phyloP scores from a whole-genome alignment of 1,140 invertebrate genomes.

The Drosophila bocqueti region DNA sequence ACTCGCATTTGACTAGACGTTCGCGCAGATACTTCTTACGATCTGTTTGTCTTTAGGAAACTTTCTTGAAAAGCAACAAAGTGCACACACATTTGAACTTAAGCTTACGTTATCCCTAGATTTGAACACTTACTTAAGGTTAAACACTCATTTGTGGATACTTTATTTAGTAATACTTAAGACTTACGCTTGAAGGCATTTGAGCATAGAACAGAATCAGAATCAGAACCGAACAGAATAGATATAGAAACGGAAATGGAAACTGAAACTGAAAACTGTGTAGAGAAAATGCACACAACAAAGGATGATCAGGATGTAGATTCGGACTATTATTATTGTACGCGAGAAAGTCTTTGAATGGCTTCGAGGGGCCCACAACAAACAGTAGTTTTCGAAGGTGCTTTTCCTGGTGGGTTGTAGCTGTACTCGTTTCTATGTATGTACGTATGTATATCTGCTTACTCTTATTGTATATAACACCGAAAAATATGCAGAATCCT shows the following conservation, averaged over 20 bases:
- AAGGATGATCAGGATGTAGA: slow-evolving; percentile 32
- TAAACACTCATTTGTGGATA: slow-evolving; percentile 67
- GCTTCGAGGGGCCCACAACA: slow-evolving; percentile 57
- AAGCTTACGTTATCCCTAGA: slow-evolving; percentile 49
- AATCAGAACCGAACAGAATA: slow-evolving; percentile 29
- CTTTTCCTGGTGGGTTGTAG: slow-evolving; percentile 66
- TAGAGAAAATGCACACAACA: slow-evolving; percentile 69
- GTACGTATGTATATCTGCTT: slow-evolving; percentile 32
- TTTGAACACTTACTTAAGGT: slow-evolving; percentile 59
- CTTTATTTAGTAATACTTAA: slow-evolving; percentile 76
- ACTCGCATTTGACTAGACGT: slow-evolving; percentile 37
- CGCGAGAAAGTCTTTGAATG: slow-evolving; percentile 62
- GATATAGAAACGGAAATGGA: slow-evolving; percentile 31
- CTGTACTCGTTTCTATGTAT: slow-evolving; percentile 32
- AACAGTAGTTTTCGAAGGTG: slow-evolving; percentile 54
- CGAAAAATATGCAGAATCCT: slow-evolving; percentile 55
- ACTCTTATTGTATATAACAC: slow-evolving; percentile 57
- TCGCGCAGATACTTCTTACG: slow-evolving; percentile 30
- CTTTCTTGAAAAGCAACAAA: slow-evolving; percentile 72
- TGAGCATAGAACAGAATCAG: slow-evolving; percentile 58
- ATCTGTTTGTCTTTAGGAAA: slow-evolving; percentile 78
- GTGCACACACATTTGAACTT: slow-evolving; percentile 50
- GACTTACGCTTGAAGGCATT: slow-evolving; percentile 77
- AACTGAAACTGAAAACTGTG: slow-evolving; percentile 30
- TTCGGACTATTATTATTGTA: slow-evolving; percentile 35